Conservation (phyloP, 2,888 invertebrate species). For the Andrena fulva region DNA sequence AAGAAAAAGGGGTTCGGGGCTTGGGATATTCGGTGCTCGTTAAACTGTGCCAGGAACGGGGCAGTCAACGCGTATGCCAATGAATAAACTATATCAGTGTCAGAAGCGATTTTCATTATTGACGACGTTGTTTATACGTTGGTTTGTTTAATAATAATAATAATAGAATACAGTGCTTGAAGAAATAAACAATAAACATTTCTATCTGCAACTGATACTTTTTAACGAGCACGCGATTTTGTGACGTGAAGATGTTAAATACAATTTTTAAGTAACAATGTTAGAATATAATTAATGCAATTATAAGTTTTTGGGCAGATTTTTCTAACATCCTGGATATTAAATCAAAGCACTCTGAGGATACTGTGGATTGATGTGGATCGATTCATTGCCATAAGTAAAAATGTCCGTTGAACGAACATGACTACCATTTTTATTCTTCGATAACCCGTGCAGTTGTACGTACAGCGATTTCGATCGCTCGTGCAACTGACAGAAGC, state of each 20-base stretch:
- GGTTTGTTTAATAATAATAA: background rate
- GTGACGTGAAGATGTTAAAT: too few relatives aligned
- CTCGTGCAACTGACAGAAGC: background rate
- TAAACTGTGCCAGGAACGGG: background rate
- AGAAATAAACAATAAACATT: background rate
- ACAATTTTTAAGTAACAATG: too few relatives aligned
- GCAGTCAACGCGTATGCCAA: background rate
- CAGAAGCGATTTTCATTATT: background rate
- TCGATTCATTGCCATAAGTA: too few relatives aligned
- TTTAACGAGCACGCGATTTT: too few relatives aligned
- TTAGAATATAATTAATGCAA: too few relatives aligned
- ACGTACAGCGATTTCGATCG: background rate
- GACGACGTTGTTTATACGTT: background rate
- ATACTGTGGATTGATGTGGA: background rate
- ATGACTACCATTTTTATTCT: background rate
- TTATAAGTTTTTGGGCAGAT: too few relatives aligned
- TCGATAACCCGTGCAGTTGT: background rate
- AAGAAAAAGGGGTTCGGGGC: background rate
- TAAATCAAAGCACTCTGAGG: background rate
- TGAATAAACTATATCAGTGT: background rate
- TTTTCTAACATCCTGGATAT: too few relatives aligned
- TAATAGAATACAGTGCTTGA: background rate
- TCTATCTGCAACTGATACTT: too few relatives aligned
- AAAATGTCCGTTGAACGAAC: too few relatives aligned
- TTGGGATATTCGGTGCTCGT: background rate